phyloP scores from a whole-genome alignment of 2,888 invertebrate species.

The Hypsopygia costalis region DNA sequence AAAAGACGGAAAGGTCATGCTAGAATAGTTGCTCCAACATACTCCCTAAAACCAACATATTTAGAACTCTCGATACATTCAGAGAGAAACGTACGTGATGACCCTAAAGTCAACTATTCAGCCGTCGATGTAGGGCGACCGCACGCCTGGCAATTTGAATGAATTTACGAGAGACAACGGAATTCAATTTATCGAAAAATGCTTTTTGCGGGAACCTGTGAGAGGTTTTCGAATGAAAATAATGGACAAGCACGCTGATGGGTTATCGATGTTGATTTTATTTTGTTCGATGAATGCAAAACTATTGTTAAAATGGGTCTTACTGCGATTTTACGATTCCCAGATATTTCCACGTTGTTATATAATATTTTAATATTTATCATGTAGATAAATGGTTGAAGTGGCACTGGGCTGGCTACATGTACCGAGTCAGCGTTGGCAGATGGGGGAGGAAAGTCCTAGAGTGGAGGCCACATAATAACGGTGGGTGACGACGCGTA shows the following conservation, averaged over 20 bases:
- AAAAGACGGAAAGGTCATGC: slow-evolving; percentile 1
- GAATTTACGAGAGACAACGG: slow-evolving; percentile 34
- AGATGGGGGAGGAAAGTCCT: too few species aligned
- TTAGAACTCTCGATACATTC: slow-evolving; percentile 6
- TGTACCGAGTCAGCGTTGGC: too few species aligned
- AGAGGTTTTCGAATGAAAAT: slow-evolving; percentile 31
- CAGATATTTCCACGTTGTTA: too few species aligned
- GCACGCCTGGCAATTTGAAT: slow-evolving; percentile 26
- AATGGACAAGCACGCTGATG: slow-evolving; percentile 20
- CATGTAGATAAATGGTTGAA: too few species aligned
- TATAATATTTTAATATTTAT: too few species aligned
- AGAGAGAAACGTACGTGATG: slow-evolving; percentile 4
- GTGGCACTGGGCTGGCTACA: too few species aligned
- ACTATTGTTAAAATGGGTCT: too few species aligned
- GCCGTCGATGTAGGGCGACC: slow-evolving; percentile 22
- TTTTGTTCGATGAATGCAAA: neutral
- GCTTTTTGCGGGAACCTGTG: slow-evolving; percentile 25
- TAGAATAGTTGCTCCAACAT: neutral
- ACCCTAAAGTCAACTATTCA: slow-evolving; percentile 20
- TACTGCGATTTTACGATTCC: too few species aligned
- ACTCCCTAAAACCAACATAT: neutral
- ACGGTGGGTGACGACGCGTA: too few species aligned
- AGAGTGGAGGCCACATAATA: too few species aligned
- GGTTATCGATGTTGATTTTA: slow-evolving; percentile 3
- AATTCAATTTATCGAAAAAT: slow-evolving; percentile 43